Percentiles rank a stretch among this genome's conserved stretches.
Evolutionary conservation across 1,140 invertebrate genomes (phyloP).

Genomic region (Drosophila lacteicornis): DNA sequence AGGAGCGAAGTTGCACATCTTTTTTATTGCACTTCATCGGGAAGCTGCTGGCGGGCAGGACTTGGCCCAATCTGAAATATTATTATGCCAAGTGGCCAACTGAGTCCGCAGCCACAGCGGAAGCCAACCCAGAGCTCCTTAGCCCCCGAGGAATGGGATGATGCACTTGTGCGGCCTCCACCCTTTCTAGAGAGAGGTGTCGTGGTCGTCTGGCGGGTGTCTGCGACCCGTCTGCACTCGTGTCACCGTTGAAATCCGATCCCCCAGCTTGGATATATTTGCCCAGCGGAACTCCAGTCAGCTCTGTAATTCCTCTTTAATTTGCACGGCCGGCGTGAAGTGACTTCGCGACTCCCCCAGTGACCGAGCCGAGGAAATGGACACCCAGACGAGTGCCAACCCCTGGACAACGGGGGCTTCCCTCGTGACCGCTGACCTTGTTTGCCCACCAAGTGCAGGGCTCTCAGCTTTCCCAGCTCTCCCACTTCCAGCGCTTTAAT

Average conservation of each 20-base stretch:
- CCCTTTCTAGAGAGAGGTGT: conserved; percentile 5
- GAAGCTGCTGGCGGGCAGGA: conserved; percentile 23
- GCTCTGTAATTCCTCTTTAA: conserved; percentile 74
- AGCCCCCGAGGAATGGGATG: conserved; percentile 36
- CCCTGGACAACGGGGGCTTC: background rate
- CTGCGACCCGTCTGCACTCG: conserved; percentile 50
- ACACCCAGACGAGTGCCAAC: conserved; percentile 42
- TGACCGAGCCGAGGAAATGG: conserved; percentile 48
- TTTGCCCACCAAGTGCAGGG: conserved; percentile 51
- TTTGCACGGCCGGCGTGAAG: conserved; percentile 66
- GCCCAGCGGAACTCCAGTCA: conserved; percentile 48
- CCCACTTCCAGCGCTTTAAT: conserved; percentile 54
- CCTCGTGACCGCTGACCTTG: conserved; percentile 37
- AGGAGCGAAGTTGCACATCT: conserved; percentile 42
- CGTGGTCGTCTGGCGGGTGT: conserved; percentile 47
- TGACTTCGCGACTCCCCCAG: conserved; percentile 16
- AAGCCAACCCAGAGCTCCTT: conserved; percentile 15
- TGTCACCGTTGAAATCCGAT: conserved; percentile 61
- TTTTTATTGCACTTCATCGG: conserved; percentile 70
- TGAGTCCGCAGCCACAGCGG: conserved; percentile 14
- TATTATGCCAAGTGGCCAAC: conserved; percentile 57
- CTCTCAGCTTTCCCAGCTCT: conserved; percentile 29
- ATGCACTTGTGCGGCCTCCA: conserved; percentile 54
- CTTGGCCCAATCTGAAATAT: conserved; percentile 74
- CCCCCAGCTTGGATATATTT: conserved; percentile 14